phyloP scores from a whole-genome alignment of 1,140 invertebrate species.

The Dryas iulia region DNA sequence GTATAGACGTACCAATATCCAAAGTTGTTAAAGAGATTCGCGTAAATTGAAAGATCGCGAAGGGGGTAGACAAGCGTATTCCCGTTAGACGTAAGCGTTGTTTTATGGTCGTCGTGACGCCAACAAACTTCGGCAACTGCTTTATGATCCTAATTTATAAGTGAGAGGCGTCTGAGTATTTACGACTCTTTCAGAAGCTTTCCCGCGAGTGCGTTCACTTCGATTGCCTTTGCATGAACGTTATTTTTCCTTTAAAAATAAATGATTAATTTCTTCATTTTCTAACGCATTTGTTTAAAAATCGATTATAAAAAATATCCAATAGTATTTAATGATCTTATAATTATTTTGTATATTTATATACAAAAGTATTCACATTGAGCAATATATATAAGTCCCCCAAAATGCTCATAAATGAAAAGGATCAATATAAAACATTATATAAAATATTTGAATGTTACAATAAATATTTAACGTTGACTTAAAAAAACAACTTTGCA shows the following conservation, averaged over 20 bases:
- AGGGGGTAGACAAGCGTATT: slow-evolving; percentile 48
- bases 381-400: too few species aligned
- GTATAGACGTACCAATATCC: not conserved
- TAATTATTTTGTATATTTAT: not conserved
- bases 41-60: slow-evolving; percentile 62
- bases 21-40: slow-evolving; percentile 31
- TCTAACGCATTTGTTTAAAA: too few species aligned
- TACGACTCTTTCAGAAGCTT: slow-evolving; percentile 74
- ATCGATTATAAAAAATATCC: too few species aligned
- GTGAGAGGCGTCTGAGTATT: slow-evolving; percentile 73
- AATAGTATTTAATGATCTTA: not conserved
- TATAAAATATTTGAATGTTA: too few species aligned
- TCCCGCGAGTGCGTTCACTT: slow-evolving; percentile 64
- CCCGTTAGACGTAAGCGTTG: slow-evolving; percentile 62
- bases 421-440: too few species aligned
- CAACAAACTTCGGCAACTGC: slow-evolving; percentile 77
- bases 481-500: too few species aligned
- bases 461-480: too few species aligned
- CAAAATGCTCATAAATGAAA: too few species aligned
- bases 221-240: slow-evolving; percentile 34
- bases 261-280: not conserved
- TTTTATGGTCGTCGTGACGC: slow-evolving; percentile 75
- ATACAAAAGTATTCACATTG: too few species aligned
- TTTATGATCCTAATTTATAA: slow-evolving; percentile 80
- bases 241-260: slow-evolving; percentile 10